Conservation (phyloP, 2,113 vertebrate genomes). For the Sigmodon hispidus region DNA sequence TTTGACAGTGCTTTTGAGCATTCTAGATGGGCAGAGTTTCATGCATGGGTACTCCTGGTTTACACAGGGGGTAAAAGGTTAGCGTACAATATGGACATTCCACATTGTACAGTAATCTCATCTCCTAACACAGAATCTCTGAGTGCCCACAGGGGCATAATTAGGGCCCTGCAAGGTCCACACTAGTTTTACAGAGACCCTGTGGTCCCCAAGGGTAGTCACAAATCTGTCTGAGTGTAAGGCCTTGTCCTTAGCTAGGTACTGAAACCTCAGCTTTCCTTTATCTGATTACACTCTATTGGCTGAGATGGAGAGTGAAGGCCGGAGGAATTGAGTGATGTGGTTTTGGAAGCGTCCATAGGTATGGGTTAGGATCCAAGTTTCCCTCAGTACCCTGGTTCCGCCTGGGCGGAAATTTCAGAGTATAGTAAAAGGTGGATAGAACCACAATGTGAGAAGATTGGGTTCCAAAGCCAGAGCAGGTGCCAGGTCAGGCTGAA, state of each 20-base stretch:
- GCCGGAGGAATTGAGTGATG: not conserved
- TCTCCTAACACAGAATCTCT: not conserved
- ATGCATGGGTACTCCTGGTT: not conserved
- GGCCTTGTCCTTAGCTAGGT: too few species aligned
- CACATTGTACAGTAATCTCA: not conserved
- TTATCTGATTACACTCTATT: not conserved
- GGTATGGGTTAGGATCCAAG: not conserved
- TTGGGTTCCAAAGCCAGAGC: not conserved
- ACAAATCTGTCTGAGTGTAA: not conserved
- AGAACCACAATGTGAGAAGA: not conserved
- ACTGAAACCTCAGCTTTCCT: accelerated
- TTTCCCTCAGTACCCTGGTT: not conserved
- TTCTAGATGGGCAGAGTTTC: not conserved
- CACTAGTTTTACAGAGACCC: not conserved
- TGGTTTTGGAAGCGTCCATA: not conserved
- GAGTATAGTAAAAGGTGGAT: not conserved
- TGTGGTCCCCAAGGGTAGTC: accelerated
- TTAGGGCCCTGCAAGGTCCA: not conserved
- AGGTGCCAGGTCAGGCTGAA: not conserved
- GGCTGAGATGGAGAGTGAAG: not conserved
- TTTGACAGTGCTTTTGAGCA: not conserved
- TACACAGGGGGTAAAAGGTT: not conserved
- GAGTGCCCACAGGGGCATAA: not conserved
- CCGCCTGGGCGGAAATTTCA: not conserved
- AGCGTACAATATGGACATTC: not conserved